Conservation (phyloP, 92 coral and sea anemone species). For the Chrysogorgia sp. region DNA sequence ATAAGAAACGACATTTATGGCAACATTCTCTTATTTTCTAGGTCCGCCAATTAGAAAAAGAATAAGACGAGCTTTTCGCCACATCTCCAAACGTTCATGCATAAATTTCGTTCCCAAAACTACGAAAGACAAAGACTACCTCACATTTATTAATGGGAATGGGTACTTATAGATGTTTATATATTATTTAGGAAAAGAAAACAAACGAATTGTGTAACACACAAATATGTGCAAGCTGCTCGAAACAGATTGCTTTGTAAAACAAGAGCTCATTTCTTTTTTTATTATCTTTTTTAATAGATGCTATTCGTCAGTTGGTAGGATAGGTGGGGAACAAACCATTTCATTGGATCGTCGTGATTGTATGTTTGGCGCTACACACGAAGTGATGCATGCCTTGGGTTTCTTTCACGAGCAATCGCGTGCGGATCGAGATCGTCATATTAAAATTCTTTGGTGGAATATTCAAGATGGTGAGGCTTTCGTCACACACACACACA, state of each 20-base stretch:
- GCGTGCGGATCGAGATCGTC: constrained; percentile 36
- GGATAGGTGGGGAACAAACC: constrained; percentile 29
- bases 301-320: constrained; percentile 41
- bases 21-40: background rate
- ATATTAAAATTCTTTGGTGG: constrained; percentile 45
- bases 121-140: constrained; percentile 21
- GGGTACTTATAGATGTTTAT: constrained; percentile 14
- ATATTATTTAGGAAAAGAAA: too few species aligned
- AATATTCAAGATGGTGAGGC: constrained; percentile 30
- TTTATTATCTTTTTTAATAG: background rate
- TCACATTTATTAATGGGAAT: constrained; percentile 13
- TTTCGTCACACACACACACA: too few species aligned
- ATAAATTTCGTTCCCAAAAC: constrained; percentile 24
- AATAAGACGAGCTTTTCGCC: constrained; percentile 37
- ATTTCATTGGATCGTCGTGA: constrained; percentile 20
- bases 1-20: too few species aligned
- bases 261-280: too few species aligned
- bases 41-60: constrained; percentile 9
- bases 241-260: too few species aligned
- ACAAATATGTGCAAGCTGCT: too few species aligned
- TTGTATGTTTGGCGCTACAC: constrained; percentile 40
- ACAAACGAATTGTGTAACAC: too few species aligned
- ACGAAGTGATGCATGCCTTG: constrained; percentile 45
- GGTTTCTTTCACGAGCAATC: constrained; percentile 44
- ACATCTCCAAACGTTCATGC: constrained; percentile 36